These are phyloP conservation scores for Petrolisthes manimaculis DNA, from an alignment of 2,888 invertebrate species.

Conservation along the genomic window DNA sequence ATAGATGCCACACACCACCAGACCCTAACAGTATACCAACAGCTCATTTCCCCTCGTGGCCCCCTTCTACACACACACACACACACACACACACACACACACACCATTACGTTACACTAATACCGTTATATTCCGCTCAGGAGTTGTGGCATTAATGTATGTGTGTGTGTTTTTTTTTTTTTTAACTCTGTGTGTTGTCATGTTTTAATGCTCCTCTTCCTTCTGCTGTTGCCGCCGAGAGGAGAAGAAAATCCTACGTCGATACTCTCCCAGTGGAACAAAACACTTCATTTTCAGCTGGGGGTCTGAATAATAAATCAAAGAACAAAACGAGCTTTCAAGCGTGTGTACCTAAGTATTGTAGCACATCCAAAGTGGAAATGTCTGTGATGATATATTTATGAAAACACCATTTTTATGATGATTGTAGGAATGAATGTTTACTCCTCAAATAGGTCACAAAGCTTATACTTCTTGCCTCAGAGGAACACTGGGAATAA, in stretches of 20 bases:
- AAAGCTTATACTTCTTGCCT: slow-evolving; percentile 55
- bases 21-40: not conserved
- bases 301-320: slow-evolving; percentile 55
- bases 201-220: not conserved
- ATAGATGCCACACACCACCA: slow-evolving; percentile 16
- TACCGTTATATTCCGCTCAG: not conserved
- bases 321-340: slow-evolving; percentile 59
- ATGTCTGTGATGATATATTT: slow-evolving; percentile 61
- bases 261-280: slow-evolving; percentile 55
- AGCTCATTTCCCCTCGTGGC: not conserved
- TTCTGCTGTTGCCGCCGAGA: not conserved
- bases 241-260: slow-evolving; percentile 26
- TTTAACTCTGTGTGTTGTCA: not conserved
- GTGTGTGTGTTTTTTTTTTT: too few relatives aligned
- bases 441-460: slow-evolving; percentile 52
- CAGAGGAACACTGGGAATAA: slow-evolving; percentile 56
- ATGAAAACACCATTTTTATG: slow-evolving; percentile 61
- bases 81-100: not conserved
- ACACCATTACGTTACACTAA: not conserved
- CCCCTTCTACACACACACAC: not conserved
- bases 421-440: slow-evolving; percentile 60
- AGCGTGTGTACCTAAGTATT: slow-evolving; percentile 59
- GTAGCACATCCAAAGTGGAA: slow-evolving; percentile 60
- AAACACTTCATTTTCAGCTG: slow-evolving; percentile 59
- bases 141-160: not conserved